These are phyloP conservation scores for Agonopterix subpropinquella DNA, from an alignment of 2,888 invertebrate species.

Conservation along the genomic window DNA sequence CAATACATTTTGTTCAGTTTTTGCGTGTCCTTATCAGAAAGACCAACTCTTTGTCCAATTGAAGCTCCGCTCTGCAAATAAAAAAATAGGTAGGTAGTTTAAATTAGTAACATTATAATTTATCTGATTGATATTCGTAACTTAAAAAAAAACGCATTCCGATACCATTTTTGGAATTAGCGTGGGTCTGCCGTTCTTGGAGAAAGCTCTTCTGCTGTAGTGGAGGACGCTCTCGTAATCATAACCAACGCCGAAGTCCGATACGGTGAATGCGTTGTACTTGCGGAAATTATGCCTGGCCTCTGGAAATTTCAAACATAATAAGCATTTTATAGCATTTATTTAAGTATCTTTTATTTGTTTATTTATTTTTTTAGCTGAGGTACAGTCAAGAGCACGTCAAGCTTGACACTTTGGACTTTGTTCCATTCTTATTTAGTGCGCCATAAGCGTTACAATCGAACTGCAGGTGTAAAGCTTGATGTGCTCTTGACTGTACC, in stretches of 20 bases:
- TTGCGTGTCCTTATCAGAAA: conserved; percentile 73
- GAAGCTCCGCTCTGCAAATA: conserved; percentile 50
- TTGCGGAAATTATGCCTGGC: conserved; percentile 77
- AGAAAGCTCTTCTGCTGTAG: conserved; percentile 82
- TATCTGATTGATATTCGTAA: neutral
- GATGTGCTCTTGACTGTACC: too few species aligned
- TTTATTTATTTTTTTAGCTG: too few species aligned
- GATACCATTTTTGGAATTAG: conserved; percentile 76
- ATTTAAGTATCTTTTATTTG: too few species aligned
- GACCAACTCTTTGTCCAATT: conserved; percentile 74
- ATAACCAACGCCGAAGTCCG: conserved; percentile 81
- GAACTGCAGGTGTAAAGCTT: too few species aligned
- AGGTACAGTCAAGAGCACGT: too few species aligned
- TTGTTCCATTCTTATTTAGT: too few species aligned
- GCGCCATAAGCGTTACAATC: too few species aligned
- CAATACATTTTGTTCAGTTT: conserved; percentile 78
- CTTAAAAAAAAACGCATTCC: too few species aligned
- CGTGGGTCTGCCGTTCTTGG: conserved; percentile 79
- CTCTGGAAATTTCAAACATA: conserved; percentile 29
- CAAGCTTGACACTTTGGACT: too few species aligned
- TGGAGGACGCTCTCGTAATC: conserved; percentile 86
- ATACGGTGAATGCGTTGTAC: conserved; percentile 77
- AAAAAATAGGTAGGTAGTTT: conserved; percentile 3
- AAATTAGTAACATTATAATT: neutral
- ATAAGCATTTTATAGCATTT: too few species aligned